phyloP scores from a whole-genome alignment of 2,113 vertebrate genomes.

The Abramis brama region DNA sequence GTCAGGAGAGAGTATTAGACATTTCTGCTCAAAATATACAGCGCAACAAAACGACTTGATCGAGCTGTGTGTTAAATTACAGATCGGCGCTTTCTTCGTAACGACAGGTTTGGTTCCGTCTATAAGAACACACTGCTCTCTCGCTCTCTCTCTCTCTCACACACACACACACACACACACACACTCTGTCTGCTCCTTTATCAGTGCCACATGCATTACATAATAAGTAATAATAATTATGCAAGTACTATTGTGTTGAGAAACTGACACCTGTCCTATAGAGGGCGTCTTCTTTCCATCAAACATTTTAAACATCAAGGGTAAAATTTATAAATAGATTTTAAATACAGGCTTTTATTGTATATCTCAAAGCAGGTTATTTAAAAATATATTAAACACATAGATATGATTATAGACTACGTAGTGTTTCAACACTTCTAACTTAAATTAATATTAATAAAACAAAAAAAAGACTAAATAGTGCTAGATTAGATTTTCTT shows the following conservation, averaged over 20 bases:
- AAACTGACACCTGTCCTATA: background rate
- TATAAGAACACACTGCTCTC: background rate
- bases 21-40: background rate
- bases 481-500: background rate
- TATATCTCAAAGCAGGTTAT: background rate
- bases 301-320: background rate
- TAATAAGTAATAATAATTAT: too few relatives aligned
- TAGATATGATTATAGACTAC: background rate
- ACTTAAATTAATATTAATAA: background rate
- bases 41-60: background rate
- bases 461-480: background rate
- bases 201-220: background rate
- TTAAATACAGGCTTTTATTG: background rate
- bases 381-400: background rate
- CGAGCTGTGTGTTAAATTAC: background rate
- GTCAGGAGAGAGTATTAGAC: background rate
- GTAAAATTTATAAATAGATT: background rate
- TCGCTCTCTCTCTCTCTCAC: background rate
- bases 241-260: background rate
- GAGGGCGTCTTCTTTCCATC: background rate
- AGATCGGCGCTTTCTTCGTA: background rate
- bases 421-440: background rate
- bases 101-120: background rate
- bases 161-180: too few relatives aligned
- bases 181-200: background rate